Percentiles rank a stretch among this genome's conserved stretches.
These are phyloP conservation scores for Chlorops oryzae DNA, from an alignment of 1,140 invertebrate species.

Conservation along the genomic window DNA sequence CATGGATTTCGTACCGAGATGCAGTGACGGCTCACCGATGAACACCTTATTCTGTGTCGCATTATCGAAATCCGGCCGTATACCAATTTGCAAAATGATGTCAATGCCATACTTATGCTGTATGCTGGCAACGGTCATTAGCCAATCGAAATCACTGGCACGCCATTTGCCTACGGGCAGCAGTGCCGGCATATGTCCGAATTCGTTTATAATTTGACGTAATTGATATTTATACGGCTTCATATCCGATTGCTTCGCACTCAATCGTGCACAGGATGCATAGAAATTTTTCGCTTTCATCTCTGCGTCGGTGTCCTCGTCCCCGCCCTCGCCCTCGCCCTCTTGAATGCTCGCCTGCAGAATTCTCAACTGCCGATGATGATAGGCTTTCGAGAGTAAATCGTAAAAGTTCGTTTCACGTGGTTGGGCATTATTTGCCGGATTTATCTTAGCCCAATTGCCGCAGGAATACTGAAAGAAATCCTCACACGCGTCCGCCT, in stretches of 20 bases:
- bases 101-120: conserved; percentile 31
- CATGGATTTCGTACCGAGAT: conserved; percentile 6
- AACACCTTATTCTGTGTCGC: conserved; percentile 17
- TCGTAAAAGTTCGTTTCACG: conserved; percentile 34
- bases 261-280: conserved; percentile 26
- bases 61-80: conserved; percentile 15
- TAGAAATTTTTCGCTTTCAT: conserved; percentile 32
- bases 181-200: conserved; percentile 29
- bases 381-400: conserved; percentile 22
- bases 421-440: conserved; percentile 22
- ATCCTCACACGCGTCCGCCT: conserved; percentile 30
- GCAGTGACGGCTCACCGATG: conserved; percentile 28
- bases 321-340: conserved; percentile 13
- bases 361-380: conserved; percentile 33
- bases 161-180: conserved; percentile 19
- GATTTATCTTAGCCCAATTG: conserved; percentile 39
- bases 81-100: conserved; percentile 24
- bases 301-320: conserved; percentile 19
- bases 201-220: conserved; percentile 25
- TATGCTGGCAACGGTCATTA: conserved; percentile 27
- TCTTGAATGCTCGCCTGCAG: conserved; percentile 19
- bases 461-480: conserved; percentile 38
- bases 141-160: conserved; percentile 28
- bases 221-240: conserved; percentile 19
- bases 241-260: neutral